These are phyloP conservation scores for Apamea monoglypha DNA, from an alignment of 2,888 invertebrate species.

Conservation along the genomic window DNA sequence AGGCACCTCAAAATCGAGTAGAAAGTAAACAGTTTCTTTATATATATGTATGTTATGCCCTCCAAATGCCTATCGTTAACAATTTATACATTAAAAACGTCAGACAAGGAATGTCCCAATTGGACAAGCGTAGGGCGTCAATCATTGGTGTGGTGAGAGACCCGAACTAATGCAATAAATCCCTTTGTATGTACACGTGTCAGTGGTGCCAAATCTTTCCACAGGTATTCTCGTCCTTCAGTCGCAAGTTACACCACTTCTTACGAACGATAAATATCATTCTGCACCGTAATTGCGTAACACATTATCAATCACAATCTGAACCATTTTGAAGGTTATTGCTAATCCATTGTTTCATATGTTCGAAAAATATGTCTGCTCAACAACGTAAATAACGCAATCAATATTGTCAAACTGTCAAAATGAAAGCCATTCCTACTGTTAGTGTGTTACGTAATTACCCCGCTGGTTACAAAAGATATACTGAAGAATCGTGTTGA, in stretches of 20 bases:
- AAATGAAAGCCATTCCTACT: too few relatives aligned
- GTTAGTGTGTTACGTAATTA: too few relatives aligned
- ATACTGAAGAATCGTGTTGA: too few relatives aligned
- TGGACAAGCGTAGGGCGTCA: constrained; percentile 52
- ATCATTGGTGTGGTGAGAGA: constrained; percentile 59
- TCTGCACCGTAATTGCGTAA: background rate
- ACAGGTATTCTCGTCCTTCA: constrained; percentile 33
- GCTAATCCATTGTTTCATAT: too few relatives aligned
- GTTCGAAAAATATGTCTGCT: too few relatives aligned
- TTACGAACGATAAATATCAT: constrained; percentile 28
- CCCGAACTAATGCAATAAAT: constrained; percentile 69
- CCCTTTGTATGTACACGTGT: constrained; percentile 46
- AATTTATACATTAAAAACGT: constrained; percentile 25
- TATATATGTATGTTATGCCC: background rate
- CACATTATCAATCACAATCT: too few relatives aligned
- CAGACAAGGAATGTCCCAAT: constrained; percentile 27
- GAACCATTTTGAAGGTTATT: too few relatives aligned
- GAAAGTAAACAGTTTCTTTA: background rate
- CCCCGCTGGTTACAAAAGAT: too few relatives aligned
- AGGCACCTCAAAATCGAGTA: background rate
- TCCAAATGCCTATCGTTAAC: background rate
- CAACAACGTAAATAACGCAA: too few relatives aligned
- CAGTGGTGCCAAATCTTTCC: constrained; percentile 46
- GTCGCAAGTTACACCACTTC: constrained; percentile 26
- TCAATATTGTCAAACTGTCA: too few relatives aligned